Evolutionary conservation across 2,113 vertebrate species (phyloP), one percentile per base, ranked within the genome.

Genomic region (Burhinus bistriatus): DNA sequence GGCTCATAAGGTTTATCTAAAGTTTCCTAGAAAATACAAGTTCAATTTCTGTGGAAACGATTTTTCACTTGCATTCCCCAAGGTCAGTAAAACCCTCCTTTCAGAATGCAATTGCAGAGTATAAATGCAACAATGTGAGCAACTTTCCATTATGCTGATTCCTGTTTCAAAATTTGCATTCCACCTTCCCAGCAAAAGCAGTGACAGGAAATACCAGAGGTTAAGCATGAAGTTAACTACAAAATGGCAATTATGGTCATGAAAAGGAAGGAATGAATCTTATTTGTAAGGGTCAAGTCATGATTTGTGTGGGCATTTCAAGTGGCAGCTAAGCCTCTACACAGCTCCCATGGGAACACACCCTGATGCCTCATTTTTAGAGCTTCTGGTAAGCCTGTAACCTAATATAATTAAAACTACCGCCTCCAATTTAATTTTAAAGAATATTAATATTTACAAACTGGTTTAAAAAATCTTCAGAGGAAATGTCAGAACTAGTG

Each of bases 401-500:
- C 36, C 8, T 71, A 73, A 55, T 30, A 47, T 14, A 76, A 51
- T 61, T 88, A 80, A 61, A 83, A 65, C 21, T 30, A 42, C 44
- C 80, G n/a, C 22, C 7, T 65, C 6, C 21, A 61, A 40, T 87
- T 73, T 78, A 62, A 42, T 66, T 91, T 70, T 70, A 70, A 93
- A 75, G 11, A 70, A 32, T 69, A 90, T 85, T 90, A 84, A 84
- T 94, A 93, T 55, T 91, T 94, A 78, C 69, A 89, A 87, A 78
- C 8, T 54, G 8, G 73, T 87, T 87, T 70, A 0, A 38, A 83
- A 89, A 75, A 34, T 66, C 51, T 70, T 77, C 23, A n/a, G 59
- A 66, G 38, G 30, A 91, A 93, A 70, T 66, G 27, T 90, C 77
- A 93, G 9, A 42, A 78, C 78, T 93, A 87, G 78, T 0, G 2